Percentiles rank a stretch among this genome's conserved stretches.
phyloP scores from a whole-genome alignment of 1,140 invertebrate genomes.

The Pinna nobilis region DNA sequence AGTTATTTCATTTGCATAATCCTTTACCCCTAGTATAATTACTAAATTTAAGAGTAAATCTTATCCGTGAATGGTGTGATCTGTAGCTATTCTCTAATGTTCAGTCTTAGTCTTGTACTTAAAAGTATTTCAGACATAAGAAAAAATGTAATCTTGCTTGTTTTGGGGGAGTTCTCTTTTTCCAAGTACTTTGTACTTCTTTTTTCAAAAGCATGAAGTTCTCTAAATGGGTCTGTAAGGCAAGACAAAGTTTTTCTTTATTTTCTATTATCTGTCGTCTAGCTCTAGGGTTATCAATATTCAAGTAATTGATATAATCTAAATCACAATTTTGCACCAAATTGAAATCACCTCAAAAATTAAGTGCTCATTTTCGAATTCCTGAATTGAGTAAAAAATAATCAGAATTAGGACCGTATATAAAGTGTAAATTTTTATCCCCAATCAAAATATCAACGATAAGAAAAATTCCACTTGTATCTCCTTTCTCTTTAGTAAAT shows the following conservation, averaged over 20 bases:
- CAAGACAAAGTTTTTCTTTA: background rate
- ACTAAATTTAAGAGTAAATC: slow-evolving; percentile 1
- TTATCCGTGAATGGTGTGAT: background rate
- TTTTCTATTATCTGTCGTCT: background rate
- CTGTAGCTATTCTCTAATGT: slow-evolving; percentile 5
- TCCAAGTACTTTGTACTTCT: background rate
- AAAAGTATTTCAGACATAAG: background rate
- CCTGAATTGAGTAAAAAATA: background rate
- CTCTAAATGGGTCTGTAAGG: slow-evolving; percentile 3
- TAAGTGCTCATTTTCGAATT: background rate
- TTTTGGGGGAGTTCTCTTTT: background rate
- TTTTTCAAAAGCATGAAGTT: background rate
- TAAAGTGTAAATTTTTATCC: background rate
- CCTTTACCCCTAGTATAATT: background rate
- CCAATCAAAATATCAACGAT: too few relatives aligned
- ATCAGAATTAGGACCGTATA: background rate
- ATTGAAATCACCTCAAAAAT: background rate
- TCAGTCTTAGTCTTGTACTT: background rate
- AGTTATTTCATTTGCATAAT: background rate
- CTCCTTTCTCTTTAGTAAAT: background rate
- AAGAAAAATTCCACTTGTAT: background rate
- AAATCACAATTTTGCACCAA: background rate
- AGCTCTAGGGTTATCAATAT: background rate
- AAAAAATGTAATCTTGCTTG: slow-evolving; percentile 10
- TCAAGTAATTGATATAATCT: background rate